These are phyloP conservation scores for Desoria tigrina DNA, from an alignment of 2,888 invertebrate genomes.

Conservation along the genomic window DNA sequence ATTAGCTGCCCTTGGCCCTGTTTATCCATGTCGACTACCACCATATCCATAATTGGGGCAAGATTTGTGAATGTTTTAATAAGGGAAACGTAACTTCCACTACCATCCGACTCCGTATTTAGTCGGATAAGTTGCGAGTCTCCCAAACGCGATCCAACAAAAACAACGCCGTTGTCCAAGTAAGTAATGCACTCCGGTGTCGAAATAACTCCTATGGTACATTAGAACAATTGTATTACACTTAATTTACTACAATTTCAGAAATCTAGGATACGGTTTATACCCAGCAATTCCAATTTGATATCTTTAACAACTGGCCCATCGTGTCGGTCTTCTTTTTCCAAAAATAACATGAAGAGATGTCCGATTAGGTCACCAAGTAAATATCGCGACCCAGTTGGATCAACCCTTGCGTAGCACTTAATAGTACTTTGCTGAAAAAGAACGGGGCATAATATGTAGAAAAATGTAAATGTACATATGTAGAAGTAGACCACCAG, in stretches of 20 bases:
- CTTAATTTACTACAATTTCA: background rate
- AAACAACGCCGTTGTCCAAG: constrained; percentile 96
- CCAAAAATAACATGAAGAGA: constrained; percentile 91
- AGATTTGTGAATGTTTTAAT: constrained; percentile 97
- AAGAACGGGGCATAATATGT: background rate
- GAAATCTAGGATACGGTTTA: too few species aligned
- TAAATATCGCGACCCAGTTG: constrained; percentile 83
- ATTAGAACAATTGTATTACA: background rate
- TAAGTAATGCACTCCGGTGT: constrained; percentile 98
- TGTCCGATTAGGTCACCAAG: constrained; percentile 93
- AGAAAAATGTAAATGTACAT: background rate
- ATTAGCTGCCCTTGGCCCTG: constrained; percentile 98
- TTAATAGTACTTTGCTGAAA: constrained; percentile 80
- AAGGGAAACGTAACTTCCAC: constrained; percentile 78
- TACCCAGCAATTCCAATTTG: constrained; percentile 78
- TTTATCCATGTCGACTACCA: constrained; percentile 91
- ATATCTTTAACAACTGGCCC: constrained; percentile 82
- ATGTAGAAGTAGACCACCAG: too few species aligned
- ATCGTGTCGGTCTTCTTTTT: constrained; percentile 76
- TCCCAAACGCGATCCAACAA: constrained; percentile 91
- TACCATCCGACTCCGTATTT: constrained; percentile 79
- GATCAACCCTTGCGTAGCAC: constrained; percentile 92
- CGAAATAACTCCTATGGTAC: constrained; percentile 73
- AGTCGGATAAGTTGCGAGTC: constrained; percentile 93
- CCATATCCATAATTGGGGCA: constrained; percentile 97